Base-by-base conservation (phyloP, 2,888 invertebrate genomes). In the Seira sanloemensis region DNA sequence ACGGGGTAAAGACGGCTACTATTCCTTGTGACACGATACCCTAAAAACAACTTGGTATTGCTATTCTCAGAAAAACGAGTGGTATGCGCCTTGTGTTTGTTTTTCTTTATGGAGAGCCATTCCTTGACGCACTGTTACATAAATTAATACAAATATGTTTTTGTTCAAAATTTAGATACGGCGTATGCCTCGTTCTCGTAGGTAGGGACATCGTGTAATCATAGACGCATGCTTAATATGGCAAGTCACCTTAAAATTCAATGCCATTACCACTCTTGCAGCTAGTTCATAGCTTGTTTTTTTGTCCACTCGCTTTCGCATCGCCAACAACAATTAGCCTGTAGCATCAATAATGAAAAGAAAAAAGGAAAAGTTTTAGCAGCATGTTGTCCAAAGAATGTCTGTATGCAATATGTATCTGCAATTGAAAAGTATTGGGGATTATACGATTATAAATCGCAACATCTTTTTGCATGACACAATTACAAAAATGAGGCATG, bases 11-110 rank as follows among this genome's bases (percentile, higher is more conserved):
- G 26, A 23, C 72, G 23, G 68, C 58, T 37, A 37, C 19, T 46
- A 26, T 72, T 72, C 23, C 7, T 66, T 80, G 80, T 68, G 80
- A 80, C 80, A 80, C 80, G 62, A 66, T 68, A 80, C 37, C 80
- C 80, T 58, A 27, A 72, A 72, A 80, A 74, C 73, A 80, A 46
- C n/a, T 54, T 37, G 5, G 37, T 37, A n/a, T n/a, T n/a, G n/a
- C n/a, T n/a, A n/a, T n/a, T n/a, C n/a, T n/a, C n/a, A n/a, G n/a
- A n/a, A n/a, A n/a, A n/a, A n/a, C n/a, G n/a, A n/a, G n/a, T n/a
- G n/a, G n/a, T n/a, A n/a, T n/a, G n/a, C n/a, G n/a, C n/a, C n/a
- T n/a, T n/a, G n/a, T n/a, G n/a, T n/a, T n/a, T n/a, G n/a, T n/a
- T n/a, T n/a, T n/a, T n/a, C n/a, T n/a, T n/a, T n/a, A n/a, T n/a